Evolutionary conservation across 2,888 invertebrate species (phyloP).

Genomic region (Nymphalis c-album): DNA sequence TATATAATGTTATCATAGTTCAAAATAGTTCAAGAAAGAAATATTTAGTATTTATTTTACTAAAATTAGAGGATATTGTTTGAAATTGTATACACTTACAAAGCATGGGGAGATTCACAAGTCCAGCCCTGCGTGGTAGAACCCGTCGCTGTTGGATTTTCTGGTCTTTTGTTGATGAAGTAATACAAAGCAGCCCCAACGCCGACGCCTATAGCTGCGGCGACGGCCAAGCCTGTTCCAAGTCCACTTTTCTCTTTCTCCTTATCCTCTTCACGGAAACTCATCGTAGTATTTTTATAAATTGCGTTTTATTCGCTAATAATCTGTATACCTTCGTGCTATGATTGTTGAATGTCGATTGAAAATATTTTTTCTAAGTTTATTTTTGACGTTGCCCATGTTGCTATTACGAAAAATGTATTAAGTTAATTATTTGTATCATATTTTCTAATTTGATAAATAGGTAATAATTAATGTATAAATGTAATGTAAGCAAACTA

Average conservation of each 20-base stretch:
- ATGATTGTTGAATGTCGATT: no score
- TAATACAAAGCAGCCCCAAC: conserved; percentile 75
- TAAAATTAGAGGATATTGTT: no score
- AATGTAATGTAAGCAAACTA: no score
- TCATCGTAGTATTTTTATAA: conserved; percentile 49
- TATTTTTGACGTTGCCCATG: background rate
- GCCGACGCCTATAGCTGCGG: conserved; percentile 70
- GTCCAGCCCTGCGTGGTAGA: conserved; percentile 60
- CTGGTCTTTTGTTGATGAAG: conserved; percentile 63
- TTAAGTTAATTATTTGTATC: no score
- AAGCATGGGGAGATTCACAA: conserved; percentile 47
- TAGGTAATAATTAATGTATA: no score
- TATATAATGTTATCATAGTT: no score
- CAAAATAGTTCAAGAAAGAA: no score
- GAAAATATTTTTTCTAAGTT: background rate
- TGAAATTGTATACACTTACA: conserved; percentile 38
- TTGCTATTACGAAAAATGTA: background rate
- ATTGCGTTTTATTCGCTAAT: conserved; percentile 19
- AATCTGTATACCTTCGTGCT: background rate
- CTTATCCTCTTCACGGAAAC: conserved; percentile 64
- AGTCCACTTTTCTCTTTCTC: conserved; percentile 64
- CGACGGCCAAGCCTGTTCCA: conserved; percentile 68
- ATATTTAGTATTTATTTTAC: no score
- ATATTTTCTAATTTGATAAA: no score
- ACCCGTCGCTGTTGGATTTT: conserved; percentile 58